These are phyloP conservation scores for Phoeniculus purpureus DNA, from an alignment of 2,797 vertebrate species.

Conservation along the genomic window DNA sequence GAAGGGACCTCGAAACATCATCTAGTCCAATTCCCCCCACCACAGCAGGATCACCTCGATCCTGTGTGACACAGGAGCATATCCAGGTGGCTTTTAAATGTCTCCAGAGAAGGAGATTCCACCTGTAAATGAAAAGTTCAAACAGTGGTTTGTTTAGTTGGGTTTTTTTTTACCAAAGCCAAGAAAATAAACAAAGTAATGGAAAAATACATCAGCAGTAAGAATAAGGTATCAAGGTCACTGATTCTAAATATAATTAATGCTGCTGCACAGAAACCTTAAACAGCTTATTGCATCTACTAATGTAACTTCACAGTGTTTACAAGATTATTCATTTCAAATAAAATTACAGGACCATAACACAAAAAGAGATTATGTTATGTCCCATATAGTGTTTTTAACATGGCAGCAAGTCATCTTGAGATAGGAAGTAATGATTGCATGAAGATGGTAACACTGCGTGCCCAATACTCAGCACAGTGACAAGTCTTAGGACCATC, in stretches of 20 bases:
- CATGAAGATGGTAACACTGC: background rate
- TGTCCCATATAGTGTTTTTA: constrained; percentile 9
- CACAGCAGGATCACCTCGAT: too few relatives aligned
- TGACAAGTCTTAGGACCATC: background rate
- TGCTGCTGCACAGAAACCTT: constrained; percentile 15
- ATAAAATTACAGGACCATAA: constrained; percentile 39
- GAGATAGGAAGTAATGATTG: background rate
- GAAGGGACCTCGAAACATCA: too few relatives aligned
- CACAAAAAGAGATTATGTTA: constrained; percentile 32
- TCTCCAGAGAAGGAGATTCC: too few relatives aligned
- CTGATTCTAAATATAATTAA: constrained; percentile 31
- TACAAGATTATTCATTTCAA: constrained; percentile 43
- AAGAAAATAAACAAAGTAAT: constrained; percentile 17
- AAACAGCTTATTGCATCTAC: constrained; percentile 30
- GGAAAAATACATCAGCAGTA: background rate
- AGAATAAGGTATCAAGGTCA: background rate
- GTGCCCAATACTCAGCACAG: background rate
- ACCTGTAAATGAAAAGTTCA: background rate
- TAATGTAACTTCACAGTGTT: constrained; percentile 37
- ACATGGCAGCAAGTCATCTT: background rate
- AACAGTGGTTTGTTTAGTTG: background rate
- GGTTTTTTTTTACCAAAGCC: background rate
- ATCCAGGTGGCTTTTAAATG: too few relatives aligned
- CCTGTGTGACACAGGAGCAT: too few relatives aligned
- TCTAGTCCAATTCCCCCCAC: too few relatives aligned